Evolutionary conservation across 1,140 invertebrate species (phyloP).

Genomic region (Phymorhynchus buccinoides): DNA sequence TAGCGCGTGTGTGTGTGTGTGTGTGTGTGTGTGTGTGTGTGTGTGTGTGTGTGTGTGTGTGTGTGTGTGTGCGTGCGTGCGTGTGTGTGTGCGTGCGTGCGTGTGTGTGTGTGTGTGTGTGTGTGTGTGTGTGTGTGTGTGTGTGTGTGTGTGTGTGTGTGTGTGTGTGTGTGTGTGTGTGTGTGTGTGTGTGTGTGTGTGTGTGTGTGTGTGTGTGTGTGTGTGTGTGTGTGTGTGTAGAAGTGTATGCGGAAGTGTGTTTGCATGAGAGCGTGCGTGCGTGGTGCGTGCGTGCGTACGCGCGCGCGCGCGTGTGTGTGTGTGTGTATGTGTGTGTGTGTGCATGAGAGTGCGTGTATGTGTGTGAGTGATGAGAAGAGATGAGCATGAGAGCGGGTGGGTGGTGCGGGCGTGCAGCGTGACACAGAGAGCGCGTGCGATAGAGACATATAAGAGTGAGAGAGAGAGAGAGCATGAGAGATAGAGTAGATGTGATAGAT

Average conservation of each 20-base stretch:
- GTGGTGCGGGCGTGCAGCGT: no score
- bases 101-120: background rate
- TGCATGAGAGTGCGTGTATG: no score
- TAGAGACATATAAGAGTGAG: no score
- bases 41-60: background rate
- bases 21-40: background rate
- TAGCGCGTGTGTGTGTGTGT: background rate
- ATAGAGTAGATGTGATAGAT: background rate
- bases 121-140: background rate
- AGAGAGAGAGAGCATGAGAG: constrained; percentile 12
- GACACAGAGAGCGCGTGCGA: background rate
- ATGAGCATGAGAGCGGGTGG: no score
- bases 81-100: background rate
- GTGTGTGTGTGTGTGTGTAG: background rate
- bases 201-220: constrained; percentile 13
- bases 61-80: background rate
- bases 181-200: background rate
- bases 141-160: background rate
- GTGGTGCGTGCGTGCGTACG: no score
- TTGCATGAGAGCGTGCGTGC: no score
- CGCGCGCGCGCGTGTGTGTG: no score
- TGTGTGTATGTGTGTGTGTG: no score
- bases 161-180: constrained; percentile 5
- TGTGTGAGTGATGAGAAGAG: no score
- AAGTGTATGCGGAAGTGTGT: no score